These are phyloP conservation scores for Fragum whitleyi DNA, from an alignment of 2,888 invertebrate species.

Conservation along the genomic window DNA sequence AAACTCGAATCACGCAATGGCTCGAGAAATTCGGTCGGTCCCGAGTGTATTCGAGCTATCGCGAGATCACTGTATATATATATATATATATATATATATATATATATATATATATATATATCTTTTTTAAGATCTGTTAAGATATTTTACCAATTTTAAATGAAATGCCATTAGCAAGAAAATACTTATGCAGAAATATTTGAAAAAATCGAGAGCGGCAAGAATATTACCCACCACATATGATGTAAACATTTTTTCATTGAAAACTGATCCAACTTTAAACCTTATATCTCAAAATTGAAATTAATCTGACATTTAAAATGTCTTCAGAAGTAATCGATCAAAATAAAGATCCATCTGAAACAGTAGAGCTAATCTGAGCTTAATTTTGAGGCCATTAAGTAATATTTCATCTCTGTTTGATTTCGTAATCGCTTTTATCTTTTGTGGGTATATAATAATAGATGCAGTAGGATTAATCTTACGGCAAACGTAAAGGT, in stretches of 20 bases:
- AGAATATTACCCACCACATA: not conserved
- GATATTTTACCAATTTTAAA: no score
- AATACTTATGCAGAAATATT: no score
- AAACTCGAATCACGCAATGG: no score
- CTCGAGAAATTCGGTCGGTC: no score
- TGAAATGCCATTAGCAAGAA: no score
- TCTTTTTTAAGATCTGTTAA: no score
- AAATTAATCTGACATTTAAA: slow-evolving; percentile 4
- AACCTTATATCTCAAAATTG: not conserved
- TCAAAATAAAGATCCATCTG: not conserved
- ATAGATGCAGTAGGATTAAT: not conserved
- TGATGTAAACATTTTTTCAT: not conserved
- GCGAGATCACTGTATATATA: no score
- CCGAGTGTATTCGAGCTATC: no score
- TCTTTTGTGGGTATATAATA: not conserved
- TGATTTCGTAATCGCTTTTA: not conserved
- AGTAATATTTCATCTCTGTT: slow-evolving; percentile 1
- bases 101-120: no score
- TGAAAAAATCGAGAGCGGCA: no score
- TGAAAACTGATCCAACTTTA: not conserved
- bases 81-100: no score
- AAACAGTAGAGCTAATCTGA: not conserved
- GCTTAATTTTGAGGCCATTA: not conserved
- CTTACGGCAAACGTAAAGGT: not conserved
- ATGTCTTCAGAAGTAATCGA: not conserved